Conservation (phyloP, 2,888 invertebrate species). For the Lasioglossum figueresi region DNA sequence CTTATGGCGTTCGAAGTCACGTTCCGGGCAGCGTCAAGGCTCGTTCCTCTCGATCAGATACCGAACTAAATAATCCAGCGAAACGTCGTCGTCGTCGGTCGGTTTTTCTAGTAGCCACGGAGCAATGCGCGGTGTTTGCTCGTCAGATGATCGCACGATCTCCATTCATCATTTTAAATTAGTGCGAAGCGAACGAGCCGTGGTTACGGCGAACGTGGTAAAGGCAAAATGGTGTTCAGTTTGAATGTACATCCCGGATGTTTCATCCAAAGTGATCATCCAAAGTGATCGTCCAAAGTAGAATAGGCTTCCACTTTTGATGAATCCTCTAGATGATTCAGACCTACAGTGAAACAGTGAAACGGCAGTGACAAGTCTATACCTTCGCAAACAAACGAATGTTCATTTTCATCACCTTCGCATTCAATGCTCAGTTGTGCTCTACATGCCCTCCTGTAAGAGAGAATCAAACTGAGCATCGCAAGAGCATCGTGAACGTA, state of each 20-base stretch:
- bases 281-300: too few relatives aligned
- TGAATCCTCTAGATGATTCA: too few relatives aligned
- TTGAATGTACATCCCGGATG: background rate
- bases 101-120: constrained; percentile 31
- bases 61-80: constrained; percentile 38
- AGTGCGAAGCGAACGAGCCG: constrained; percentile 4
- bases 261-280: too few relatives aligned
- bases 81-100: constrained; percentile 16
- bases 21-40: background rate
- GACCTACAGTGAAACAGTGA: too few relatives aligned
- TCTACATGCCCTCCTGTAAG: too few relatives aligned
- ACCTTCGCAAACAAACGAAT: too few relatives aligned
- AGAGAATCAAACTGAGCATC: too few relatives aligned
- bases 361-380: too few relatives aligned
- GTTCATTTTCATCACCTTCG: too few relatives aligned
- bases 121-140: constrained; percentile 27
- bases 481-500: too few relatives aligned
- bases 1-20: constrained; percentile 10
- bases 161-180: constrained; percentile 56
- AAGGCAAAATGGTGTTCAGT: background rate
- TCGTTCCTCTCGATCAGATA: constrained; percentile 45
- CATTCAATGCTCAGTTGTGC: too few relatives aligned
- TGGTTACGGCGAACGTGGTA: background rate
- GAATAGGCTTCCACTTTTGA: too few relatives aligned
- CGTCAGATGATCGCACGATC: constrained; percentile 38